These are phyloP conservation scores for Trichoplusia ni DNA, from an alignment of 1,140 invertebrate species.

Conservation along the genomic window DNA sequence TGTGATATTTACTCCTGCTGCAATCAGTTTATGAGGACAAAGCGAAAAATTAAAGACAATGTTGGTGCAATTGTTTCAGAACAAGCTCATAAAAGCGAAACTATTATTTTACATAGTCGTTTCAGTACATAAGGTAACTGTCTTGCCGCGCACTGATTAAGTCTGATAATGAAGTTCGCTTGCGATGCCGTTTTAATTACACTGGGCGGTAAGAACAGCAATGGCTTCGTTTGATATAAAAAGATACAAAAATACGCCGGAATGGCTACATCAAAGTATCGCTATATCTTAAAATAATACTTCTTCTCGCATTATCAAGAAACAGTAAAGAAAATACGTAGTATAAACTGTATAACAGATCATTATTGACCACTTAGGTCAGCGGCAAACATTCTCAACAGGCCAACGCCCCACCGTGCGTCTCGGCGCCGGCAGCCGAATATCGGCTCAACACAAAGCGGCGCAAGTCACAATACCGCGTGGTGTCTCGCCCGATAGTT, in stretches of 20 bases:
- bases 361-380: constrained; percentile 78
- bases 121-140: constrained; percentile 57
- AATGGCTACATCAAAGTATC: constrained; percentile 26
- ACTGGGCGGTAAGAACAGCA: constrained; percentile 49
- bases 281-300: constrained; percentile 33
- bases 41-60: constrained; percentile 25
- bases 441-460: constrained; percentile 36
- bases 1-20: not conserved
- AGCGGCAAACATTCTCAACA: constrained; percentile 77
- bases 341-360: constrained; percentile 72
- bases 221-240: constrained; percentile 34
- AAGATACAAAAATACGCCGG: constrained; percentile 23
- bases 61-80: constrained; percentile 10
- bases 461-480: constrained; percentile 46
- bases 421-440: constrained; percentile 36
- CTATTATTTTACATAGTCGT: constrained; percentile 44
- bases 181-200: constrained; percentile 70
- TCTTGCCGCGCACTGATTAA: constrained; percentile 70
- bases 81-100: constrained; percentile 49
- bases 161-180: constrained; percentile 66
- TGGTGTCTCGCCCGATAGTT: constrained; percentile 44
- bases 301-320: constrained; percentile 43
- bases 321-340: constrained; percentile 58
- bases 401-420: constrained; percentile 71
- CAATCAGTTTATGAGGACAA: constrained; percentile 6